A percentile compares a stretch with the other conserved stretches of the same genome.
These are phyloP conservation scores for Aproaerema taeniolella DNA, from an alignment of 2,888 invertebrate genomes.

Conservation along the genomic window DNA sequence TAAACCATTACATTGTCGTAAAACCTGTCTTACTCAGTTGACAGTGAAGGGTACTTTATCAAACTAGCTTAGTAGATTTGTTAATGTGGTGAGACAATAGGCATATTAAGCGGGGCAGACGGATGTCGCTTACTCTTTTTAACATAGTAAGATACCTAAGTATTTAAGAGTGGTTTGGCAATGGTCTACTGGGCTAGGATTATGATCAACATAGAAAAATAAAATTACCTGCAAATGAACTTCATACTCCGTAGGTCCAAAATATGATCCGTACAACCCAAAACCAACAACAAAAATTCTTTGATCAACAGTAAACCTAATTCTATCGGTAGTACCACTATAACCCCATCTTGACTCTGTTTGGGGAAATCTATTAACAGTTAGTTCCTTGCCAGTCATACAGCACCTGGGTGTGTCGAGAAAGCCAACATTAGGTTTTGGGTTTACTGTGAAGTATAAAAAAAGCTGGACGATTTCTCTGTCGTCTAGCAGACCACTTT, in stretches of 20 bases:
- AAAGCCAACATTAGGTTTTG: conserved; percentile 85
- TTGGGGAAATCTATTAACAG: conserved; percentile 83
- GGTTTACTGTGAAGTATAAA: conserved; percentile 84
- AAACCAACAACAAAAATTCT: conserved; percentile 90
- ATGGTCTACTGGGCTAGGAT: no score
- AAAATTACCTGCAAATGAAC: conserved; percentile 82
- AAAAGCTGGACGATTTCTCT: conserved; percentile 86
- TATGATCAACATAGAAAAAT: no score
- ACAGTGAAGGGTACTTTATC: no score
- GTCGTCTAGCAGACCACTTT: conserved; percentile 85
- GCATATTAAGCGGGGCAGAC: no score
- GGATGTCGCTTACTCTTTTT: no score
- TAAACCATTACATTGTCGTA: no score
- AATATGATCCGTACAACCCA: conserved; percentile 89
- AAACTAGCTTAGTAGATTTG: no score
- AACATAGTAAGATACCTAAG: no score
- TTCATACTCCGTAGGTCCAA: conserved; percentile 86
- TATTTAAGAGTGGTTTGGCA: no score
- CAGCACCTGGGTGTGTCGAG: conserved; percentile 84
- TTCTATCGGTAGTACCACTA: conserved; percentile 88
- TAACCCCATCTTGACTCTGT: conserved; percentile 91
- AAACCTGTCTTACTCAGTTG: no score
- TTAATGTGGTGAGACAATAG: no score
- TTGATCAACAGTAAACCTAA: conserved; percentile 88
- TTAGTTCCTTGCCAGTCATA: conserved; percentile 87